Percentiles rank a stretch among this genome's conserved stretches.
phyloP scores from a whole-genome alignment of 2,797 vertebrate genomes.

The Phaenicophaeus curvirostris region DNA sequence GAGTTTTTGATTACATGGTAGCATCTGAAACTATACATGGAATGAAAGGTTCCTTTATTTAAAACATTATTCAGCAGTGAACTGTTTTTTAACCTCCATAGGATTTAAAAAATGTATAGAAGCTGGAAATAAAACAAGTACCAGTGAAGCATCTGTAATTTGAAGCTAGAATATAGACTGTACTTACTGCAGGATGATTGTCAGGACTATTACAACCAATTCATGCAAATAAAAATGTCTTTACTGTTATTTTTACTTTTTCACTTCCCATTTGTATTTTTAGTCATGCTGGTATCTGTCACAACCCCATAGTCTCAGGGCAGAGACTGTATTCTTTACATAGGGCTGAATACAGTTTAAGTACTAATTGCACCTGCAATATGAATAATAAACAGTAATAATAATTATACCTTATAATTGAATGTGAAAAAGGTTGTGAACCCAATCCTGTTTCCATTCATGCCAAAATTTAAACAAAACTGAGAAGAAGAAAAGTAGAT shows the following conservation, averaged over 20 bases:
- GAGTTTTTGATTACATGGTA: background rate
- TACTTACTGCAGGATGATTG: background rate
- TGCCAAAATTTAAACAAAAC: slow-evolving; percentile 16
- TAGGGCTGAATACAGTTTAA: background rate
- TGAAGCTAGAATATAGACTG: background rate
- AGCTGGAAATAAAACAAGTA: background rate
- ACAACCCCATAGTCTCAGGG: background rate
- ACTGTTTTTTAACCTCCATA: background rate
- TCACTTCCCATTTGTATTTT: slow-evolving; percentile 17
- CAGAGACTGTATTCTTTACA: background rate
- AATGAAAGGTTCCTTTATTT: background rate
- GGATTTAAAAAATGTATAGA: background rate
- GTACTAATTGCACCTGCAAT: slow-evolving; percentile 15
- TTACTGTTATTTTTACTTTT: slow-evolving; percentile 29
- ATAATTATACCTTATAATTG: slow-evolving; percentile 6
- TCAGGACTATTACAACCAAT: background rate
- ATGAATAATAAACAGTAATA: slow-evolving; percentile 23
- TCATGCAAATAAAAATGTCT: background rate
- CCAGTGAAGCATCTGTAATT: background rate
- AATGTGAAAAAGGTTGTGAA: background rate
- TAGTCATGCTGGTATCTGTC: background rate
- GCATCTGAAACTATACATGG: background rate
- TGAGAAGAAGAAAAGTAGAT: background rate
- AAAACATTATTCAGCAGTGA: background rate
- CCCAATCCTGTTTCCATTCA: background rate